phyloP scores from a whole-genome alignment of 2,888 invertebrate genomes.

The Microchrysa polita region DNA sequence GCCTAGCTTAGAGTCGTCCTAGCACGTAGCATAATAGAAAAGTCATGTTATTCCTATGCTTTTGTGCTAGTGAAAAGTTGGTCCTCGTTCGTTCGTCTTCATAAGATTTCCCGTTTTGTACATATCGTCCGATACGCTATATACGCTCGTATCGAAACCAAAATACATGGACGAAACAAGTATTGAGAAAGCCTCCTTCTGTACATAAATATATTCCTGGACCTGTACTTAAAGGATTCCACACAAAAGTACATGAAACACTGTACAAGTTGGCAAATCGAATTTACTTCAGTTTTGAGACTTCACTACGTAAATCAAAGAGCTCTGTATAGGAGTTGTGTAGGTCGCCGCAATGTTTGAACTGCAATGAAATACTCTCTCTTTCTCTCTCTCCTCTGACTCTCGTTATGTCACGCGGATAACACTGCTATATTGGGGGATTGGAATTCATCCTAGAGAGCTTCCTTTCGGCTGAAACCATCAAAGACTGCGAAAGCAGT shows the following conservation, averaged over 20 bases:
- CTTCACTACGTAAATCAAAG: slow-evolving; percentile 42
- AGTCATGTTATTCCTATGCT: slow-evolving; percentile 28
- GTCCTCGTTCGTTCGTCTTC: too few relatives aligned
- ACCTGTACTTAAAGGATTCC: slow-evolving; percentile 8
- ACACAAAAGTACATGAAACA: neutral
- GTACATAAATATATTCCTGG: neutral
- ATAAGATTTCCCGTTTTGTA: too few relatives aligned
- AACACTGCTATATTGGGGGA: too few relatives aligned
- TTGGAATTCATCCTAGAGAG: too few relatives aligned
- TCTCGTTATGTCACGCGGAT: too few relatives aligned
- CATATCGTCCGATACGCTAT: too few relatives aligned
- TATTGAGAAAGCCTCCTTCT: neutral
- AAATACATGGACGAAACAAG: neutral
- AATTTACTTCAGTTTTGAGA: slow-evolving; percentile 33
- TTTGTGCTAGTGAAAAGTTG: neutral
- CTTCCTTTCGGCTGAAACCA: too few relatives aligned
- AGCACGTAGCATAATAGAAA: slow-evolving; percentile 39
- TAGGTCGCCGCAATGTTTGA: too few relatives aligned
- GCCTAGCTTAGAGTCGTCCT: neutral
- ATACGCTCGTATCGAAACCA: neutral
- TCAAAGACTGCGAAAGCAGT: too few relatives aligned
- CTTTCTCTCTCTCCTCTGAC: too few relatives aligned
- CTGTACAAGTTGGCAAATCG: slow-evolving; percentile 40
- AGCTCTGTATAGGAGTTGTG: too few relatives aligned
- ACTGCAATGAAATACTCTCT: too few relatives aligned